Percentiles rank a stretch among this genome's conserved stretches.
Conservation (phyloP, 53 echinoderm and acorn worm genomes). For the Luidia sarsii region DNA sequence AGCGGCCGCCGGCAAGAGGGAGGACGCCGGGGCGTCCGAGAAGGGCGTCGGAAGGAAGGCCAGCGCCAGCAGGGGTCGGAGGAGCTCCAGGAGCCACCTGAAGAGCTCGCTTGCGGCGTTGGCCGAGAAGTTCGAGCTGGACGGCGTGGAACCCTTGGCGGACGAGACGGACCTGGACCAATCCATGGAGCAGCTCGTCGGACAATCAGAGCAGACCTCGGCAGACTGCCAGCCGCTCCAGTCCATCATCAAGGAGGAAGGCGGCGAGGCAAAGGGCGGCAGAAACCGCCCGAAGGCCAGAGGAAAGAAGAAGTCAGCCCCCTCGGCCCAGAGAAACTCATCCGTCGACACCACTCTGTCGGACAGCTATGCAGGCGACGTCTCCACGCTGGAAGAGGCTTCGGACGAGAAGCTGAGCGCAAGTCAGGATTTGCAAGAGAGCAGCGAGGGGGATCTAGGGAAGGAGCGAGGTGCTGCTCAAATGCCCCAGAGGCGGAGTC, state of each 20-base stretch:
- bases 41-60: neutral
- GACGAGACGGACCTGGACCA: conserved; percentile 71
- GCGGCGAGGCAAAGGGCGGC: neutral
- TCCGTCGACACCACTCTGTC: neutral
- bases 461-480: neutral
- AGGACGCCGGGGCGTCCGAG: no score
- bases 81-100: conserved; percentile 16
- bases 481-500: conserved; percentile 11
- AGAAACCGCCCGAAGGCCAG: conserved; percentile 4
- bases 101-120: conserved; percentile 67
- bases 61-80: neutral
- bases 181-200: conserved; percentile 35
- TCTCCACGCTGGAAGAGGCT: conserved; percentile 13
- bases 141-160: conserved; percentile 82
- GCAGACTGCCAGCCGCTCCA: no score
- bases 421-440: neutral
- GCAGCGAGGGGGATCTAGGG: neutral
- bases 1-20: neutral
- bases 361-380: conserved; percentile 42
- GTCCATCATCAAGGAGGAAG: neutral
- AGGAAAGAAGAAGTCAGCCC: neutral
- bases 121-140: conserved; percentile 81
- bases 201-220: conserved; percentile 14
- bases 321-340: neutral
- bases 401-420: neutral